Conservation (phyloP, 2,113 vertebrate genomes). For the Pedionomus torquatus region DNA sequence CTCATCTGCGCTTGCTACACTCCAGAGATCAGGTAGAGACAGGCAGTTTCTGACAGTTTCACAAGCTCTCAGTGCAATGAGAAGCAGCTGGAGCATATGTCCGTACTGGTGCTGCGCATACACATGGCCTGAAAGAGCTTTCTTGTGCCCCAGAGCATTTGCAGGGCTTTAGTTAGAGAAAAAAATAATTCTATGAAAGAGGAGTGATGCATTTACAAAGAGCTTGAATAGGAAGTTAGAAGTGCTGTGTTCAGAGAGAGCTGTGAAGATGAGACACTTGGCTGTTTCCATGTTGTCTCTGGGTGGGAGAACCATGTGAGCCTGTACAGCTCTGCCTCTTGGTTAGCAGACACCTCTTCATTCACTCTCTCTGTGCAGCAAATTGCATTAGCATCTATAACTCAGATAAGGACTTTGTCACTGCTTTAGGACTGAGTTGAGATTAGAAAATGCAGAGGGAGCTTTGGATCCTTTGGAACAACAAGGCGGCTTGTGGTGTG, state of each 20-base stretch:
- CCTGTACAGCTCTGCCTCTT: neutral
- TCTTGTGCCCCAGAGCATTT: neutral
- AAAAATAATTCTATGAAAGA: neutral
- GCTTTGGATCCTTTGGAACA: neutral
- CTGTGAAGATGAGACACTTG: neutral
- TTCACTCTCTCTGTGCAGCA: neutral
- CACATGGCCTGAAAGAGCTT: neutral
- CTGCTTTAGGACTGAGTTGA: neutral
- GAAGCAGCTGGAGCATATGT: neutral
- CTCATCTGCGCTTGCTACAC: rapidly evolving
- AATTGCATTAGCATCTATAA: neutral
- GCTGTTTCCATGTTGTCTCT: neutral
- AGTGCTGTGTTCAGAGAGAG: neutral
- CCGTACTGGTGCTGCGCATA: neutral
- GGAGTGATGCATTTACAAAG: neutral
- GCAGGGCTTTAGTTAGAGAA: neutral
- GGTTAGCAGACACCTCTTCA: neutral
- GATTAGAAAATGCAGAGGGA: neutral
- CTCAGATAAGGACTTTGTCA: neutral
- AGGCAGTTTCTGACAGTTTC: neutral
- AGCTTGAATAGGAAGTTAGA: neutral
- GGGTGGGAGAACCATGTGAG: neutral
- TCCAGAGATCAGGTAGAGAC: neutral
- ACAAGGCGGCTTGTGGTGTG: neutral
- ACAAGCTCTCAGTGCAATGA: neutral